These are phyloP conservation scores for Paralvinella palmiformis DNA, from an alignment of 1,140 invertebrate genomes.

Conservation along the genomic window DNA sequence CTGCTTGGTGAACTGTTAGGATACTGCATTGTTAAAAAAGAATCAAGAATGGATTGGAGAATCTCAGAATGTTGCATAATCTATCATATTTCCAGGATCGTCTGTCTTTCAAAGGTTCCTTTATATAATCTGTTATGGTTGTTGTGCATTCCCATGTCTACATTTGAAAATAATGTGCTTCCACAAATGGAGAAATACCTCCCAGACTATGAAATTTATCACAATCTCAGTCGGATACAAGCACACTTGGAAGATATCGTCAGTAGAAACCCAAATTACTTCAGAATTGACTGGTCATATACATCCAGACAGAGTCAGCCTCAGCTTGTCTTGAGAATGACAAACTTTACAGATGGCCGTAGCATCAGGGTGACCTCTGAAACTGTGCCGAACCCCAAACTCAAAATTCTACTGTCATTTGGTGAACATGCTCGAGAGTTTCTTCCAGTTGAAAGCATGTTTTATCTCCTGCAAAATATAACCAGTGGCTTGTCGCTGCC, in stretches of 20 bases:
- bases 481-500: constrained; percentile 24
- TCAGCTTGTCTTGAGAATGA: constrained; percentile 34
- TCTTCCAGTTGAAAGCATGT: constrained; percentile 39
- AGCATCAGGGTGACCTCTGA: background rate
- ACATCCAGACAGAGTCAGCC: constrained; percentile 26
- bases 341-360: constrained; percentile 28
- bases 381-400: constrained; percentile 17
- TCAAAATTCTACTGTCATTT: constrained; percentile 39
- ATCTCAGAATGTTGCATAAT: too few species aligned
- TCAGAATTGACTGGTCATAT: constrained; percentile 25
- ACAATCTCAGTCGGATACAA: constrained; percentile 31
- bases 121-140: too few species aligned
- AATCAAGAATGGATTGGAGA: too few species aligned
- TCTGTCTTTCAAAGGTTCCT: too few species aligned
- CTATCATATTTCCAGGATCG: too few species aligned
- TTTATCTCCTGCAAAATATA: constrained; percentile 34
- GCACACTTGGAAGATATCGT: constrained; percentile 24
- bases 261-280: constrained; percentile 26
- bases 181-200: constrained; percentile 35
- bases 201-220: constrained; percentile 40
- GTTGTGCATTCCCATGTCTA: too few species aligned
- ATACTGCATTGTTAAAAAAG: too few species aligned
- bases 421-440: constrained; percentile 47
- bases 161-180: constrained; percentile 35
- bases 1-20: too few species aligned